These are phyloP conservation scores for Orussus abietinus DNA, from an alignment of 1,140 invertebrate species.

Conservation along the genomic window DNA sequence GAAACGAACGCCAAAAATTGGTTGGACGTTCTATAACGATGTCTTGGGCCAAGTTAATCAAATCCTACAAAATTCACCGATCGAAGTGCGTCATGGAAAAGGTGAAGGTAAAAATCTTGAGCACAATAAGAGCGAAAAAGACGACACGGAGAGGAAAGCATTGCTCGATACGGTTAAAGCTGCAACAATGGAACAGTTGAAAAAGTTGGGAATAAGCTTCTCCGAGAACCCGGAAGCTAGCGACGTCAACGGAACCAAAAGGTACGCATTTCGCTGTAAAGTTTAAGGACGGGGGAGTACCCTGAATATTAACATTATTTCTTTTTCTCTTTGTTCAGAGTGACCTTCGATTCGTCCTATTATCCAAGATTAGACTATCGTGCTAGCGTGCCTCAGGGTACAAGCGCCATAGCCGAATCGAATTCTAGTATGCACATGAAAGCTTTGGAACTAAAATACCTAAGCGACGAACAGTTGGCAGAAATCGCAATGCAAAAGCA, in stretches of 20 bases:
- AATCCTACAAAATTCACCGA: constrained; percentile 47
- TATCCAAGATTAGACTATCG: constrained; percentile 37
- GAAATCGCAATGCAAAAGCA: constrained; percentile 43
- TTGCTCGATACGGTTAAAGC: constrained; percentile 47
- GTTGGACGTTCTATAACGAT: constrained; percentile 67
- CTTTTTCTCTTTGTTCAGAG: constrained; percentile 37
- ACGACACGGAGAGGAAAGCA: constrained; percentile 27
- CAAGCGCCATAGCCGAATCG: constrained; percentile 39
- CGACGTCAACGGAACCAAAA: constrained; percentile 28
- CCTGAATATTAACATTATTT: constrained; percentile 6
- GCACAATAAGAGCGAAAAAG: constrained; percentile 14
- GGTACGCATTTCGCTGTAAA: constrained; percentile 17
- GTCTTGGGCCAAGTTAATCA: constrained; percentile 58
- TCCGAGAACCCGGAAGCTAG: constrained; percentile 31
- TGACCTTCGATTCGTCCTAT: constrained; percentile 50
- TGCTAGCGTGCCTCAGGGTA: constrained; percentile 29
- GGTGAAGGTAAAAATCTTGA: constrained; percentile 20
- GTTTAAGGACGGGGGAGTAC: no score
- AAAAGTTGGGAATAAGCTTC: constrained; percentile 50
- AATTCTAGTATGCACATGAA: constrained; percentile 62
- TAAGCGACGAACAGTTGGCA: constrained; percentile 54
- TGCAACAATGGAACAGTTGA: constrained; percentile 52
- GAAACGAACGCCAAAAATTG: constrained; percentile 55
- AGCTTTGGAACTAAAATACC: constrained; percentile 63
- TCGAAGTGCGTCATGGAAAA: constrained; percentile 9